Base-by-base conservation (phyloP, 2,113 vertebrate genomes). In the Paedocypris sp. region DNA sequence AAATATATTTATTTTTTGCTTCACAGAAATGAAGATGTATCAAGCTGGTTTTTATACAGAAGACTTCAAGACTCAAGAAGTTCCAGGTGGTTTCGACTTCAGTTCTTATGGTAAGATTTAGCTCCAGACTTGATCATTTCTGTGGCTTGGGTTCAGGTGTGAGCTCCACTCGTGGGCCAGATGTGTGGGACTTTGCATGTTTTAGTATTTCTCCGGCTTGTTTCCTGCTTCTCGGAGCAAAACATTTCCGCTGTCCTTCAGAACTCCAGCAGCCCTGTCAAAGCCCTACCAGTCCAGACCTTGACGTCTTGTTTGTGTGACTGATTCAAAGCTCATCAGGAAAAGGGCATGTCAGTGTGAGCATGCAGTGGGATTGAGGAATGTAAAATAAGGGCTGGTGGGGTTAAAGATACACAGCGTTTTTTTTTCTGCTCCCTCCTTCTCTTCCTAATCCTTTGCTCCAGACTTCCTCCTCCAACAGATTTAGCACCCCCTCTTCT, bases 391-490 rank as follows among this genome's bases (percentile, higher is more conserved):
- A 59, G 60, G 73, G 77, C 75, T 71, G 79, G 76, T 71, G 74
- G 66, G 72, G 77, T 78, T 80, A 78, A 78, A 82, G 79, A 80
- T 75, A 73, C 75, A 67, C 68, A 33, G 45, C 42, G 54, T 56
- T 70, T 41, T 49, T 50, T 11, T 31, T 15, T 10, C 47, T 3
- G 50, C 72, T 74, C 75, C 68, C 69, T 75, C 77, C 71, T 75
- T 68, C 69, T 77, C 69, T 77, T 72, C 74, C 83, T 86, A 85
- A 85, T 85, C 85, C 83, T 80, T 82, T 83, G 79, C 83, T 83
- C 83, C 85, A 87, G 83, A 85, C 79, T 85, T 87, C 85, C 84
- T 84, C 70, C 74, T 82, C 69, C 72, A 79, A 76, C 82, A 83
- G 80, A 83, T 81, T 82, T 80, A 79, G 78, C 77, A 73, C 49